A percentile compares a stretch with the other conserved stretches of the same genome.
Evolutionary conservation across 2,797 vertebrate genomes (phyloP).

Genomic region (Crax fasciolata): DNA sequence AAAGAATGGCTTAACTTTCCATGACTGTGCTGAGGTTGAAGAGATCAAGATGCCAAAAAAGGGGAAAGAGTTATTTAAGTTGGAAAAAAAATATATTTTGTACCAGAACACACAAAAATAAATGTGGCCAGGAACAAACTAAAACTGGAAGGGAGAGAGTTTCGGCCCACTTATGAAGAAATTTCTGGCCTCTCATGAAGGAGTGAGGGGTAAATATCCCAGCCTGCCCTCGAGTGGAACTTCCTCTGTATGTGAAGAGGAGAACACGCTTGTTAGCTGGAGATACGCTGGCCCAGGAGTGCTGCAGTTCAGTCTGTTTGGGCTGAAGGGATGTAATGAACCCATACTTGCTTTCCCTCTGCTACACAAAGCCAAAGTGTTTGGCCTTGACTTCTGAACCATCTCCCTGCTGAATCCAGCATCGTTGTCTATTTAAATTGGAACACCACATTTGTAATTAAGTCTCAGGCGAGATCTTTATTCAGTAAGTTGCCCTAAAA

Average conservation of each 20-base stretch:
- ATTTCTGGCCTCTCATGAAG: not conserved
- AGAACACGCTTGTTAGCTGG: not conserved
- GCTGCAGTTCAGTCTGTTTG: not conserved
- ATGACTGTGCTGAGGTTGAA: not conserved
- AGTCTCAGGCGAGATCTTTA: slow-evolving; percentile 19
- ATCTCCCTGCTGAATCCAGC: not conserved
- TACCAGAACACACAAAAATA: slow-evolving; percentile 39
- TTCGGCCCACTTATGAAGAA: slow-evolving; percentile 30
- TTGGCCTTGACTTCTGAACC: not conserved
- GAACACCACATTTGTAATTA: slow-evolving; percentile 49
- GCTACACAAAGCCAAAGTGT: not conserved
- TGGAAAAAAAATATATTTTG: slow-evolving; percentile 24
- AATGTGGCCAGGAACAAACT: slow-evolving; percentile 9
- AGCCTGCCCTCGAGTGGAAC: not conserved
- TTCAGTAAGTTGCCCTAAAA: slow-evolving; percentile 49
- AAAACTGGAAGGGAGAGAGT: slow-evolving; percentile 13
- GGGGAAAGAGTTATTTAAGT: slow-evolving; percentile 9
- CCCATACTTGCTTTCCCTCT: not conserved
- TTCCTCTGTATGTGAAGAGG: not conserved
- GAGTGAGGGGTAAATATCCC: not conserved
- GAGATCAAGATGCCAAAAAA: slow-evolving; percentile 15
- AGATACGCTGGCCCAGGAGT: not conserved
- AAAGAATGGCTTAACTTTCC: not conserved
- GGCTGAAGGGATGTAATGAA: not conserved
- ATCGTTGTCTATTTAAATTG: not conserved